Evolutionary conservation across 2,113 vertebrate genomes (phyloP).

Genomic region (Noturus placidus): DNA sequence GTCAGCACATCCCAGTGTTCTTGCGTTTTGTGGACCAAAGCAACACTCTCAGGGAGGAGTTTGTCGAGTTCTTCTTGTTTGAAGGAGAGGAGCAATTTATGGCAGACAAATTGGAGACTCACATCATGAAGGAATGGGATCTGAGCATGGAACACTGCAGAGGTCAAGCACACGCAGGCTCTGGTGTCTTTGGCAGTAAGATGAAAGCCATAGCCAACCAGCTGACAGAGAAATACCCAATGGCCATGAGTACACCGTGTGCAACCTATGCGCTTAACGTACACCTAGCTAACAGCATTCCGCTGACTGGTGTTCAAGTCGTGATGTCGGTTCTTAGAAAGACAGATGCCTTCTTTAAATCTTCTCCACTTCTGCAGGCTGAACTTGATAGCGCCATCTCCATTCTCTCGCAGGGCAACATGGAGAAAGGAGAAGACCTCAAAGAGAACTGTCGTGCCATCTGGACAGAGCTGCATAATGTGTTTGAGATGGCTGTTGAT

Average conservation of each 20-base stretch:
- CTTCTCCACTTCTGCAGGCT: constrained; percentile 71
- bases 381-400: constrained; percentile 84
- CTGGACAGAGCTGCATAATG: constrained; percentile 83
- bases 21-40: constrained; percentile 85
- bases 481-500: constrained; percentile 84
- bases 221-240: constrained; percentile 82
- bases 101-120: constrained; percentile 78
- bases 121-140: constrained; percentile 84
- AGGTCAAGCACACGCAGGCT: constrained; percentile 85
- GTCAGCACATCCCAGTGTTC: constrained; percentile 82
- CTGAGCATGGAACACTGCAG: constrained; percentile 89
- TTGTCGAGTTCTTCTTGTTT: constrained; percentile 83
- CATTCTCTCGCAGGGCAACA: constrained; percentile 78
- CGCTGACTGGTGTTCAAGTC: constrained; percentile 78
- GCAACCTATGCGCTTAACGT: constrained; percentile 83
- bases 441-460: constrained; percentile 76
- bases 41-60: constrained; percentile 82
- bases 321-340: constrained; percentile 84
- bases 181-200: constrained; percentile 78
- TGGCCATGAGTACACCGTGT: constrained; percentile 76
- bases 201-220: constrained; percentile 83
- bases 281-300: constrained; percentile 79
- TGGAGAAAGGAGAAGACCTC: constrained; percentile 77
- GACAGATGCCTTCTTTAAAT: constrained; percentile 79
- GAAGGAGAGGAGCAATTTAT: constrained; percentile 77